Conservation (phyloP, 2,888 invertebrate genomes). For the Linyphia triangularis region DNA sequence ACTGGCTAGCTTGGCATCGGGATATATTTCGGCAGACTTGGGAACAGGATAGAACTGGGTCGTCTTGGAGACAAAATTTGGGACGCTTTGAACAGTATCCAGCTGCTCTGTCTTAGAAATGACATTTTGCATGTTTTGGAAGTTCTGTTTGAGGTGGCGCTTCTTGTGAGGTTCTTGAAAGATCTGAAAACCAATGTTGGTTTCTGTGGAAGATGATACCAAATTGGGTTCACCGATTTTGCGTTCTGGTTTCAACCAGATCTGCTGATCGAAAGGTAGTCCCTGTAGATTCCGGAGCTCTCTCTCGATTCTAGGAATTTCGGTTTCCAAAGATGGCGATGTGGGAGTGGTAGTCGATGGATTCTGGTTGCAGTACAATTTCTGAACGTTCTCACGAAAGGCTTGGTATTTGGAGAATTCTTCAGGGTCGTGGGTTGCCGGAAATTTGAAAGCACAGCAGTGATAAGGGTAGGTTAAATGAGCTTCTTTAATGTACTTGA, state of each 20-base stretch:
- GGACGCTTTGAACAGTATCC: neutral
- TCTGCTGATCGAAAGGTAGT: neutral
- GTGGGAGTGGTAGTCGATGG: constrained; percentile 32
- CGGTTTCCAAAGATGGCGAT: neutral
- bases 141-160: neutral
- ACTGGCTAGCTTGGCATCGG: neutral
- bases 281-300: constrained; percentile 8
- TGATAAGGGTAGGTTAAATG: constrained; percentile 91
- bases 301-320: neutral
- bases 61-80: neutral
- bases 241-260: neutral
- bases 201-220: neutral
- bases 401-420: constrained; percentile 83
- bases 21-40: neutral
- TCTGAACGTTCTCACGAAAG: constrained; percentile 76
- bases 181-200: neutral
- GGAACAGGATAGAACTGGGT: neutral
- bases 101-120: neutral
- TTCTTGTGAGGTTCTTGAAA: neutral
- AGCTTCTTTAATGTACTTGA: constrained; percentile 80
- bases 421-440: constrained; percentile 88
- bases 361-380: constrained; percentile 60
- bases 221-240: neutral
- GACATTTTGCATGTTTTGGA: neutral
- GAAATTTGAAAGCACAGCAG: constrained; percentile 92